Evolutionary conservation across 2,888 invertebrate genomes (phyloP).

Genomic region (Ditula angustiorana): DNA sequence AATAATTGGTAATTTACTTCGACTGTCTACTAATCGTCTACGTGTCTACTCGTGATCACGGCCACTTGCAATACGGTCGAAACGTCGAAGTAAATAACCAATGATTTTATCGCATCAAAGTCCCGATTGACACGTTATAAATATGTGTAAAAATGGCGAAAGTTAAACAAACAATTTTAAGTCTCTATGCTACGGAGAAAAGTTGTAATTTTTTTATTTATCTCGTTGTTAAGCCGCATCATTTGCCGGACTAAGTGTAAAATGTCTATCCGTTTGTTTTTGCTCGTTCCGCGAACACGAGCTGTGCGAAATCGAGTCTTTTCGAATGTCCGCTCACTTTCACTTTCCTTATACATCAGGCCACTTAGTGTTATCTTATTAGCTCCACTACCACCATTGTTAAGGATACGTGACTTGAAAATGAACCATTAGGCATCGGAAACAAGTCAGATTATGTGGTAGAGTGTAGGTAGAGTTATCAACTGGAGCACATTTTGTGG

Average conservation of each 20-base stretch:
- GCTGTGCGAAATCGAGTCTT: conserved; percentile 71
- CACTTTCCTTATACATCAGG: conserved; percentile 52
- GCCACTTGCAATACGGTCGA: too few species aligned
- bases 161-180: too few species aligned
- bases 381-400: conserved; percentile 51
- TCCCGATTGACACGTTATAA: too few species aligned
- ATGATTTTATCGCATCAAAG: too few species aligned
- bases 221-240: conserved; percentile 4
- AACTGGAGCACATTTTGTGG: conserved; percentile 3
- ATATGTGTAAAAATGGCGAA: too few species aligned
- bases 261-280: conserved; percentile 33
- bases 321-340: conserved; percentile 65
- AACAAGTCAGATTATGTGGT: conserved; percentile 22
- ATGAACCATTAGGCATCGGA: conserved; percentile 14
- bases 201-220: background rate
- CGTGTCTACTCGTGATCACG: too few species aligned
- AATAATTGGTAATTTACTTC: too few species aligned
- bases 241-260: conserved; percentile 6
- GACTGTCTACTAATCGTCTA: too few species aligned
- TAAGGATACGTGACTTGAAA: conserved; percentile 33
- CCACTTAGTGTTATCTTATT: conserved; percentile 60
- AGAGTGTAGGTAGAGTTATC: conserved; percentile 19
- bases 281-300: conserved; percentile 55
- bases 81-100: too few species aligned
- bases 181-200: background rate